Conservation (phyloP, 2,797 vertebrate species). For the Poliocrania exsul region DNA sequence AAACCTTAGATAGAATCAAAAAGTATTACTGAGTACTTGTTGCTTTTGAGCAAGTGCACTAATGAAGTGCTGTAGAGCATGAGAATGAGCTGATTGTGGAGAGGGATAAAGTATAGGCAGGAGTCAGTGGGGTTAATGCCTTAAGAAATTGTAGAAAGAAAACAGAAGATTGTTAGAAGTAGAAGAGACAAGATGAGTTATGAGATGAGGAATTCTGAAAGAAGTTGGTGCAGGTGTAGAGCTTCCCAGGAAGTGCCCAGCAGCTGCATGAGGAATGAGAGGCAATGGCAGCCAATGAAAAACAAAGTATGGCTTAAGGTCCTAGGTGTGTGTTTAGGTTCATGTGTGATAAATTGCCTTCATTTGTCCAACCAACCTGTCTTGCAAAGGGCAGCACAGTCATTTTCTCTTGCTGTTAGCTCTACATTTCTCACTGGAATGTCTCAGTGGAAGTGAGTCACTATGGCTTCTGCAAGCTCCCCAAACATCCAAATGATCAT, state of each 20-base stretch:
- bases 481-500: not conserved
- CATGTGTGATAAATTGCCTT: conserved; percentile 39
- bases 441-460: not conserved
- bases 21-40: not conserved
- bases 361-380: not conserved
- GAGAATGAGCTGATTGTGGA: not conserved
- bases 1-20: not conserved
- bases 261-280: not conserved
- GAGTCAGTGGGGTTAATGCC: not conserved
- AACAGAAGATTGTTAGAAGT: not conserved
- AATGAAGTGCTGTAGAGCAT: not conserved
- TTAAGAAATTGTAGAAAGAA: not conserved
- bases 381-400: not conserved
- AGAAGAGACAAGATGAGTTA: conserved; percentile 10
- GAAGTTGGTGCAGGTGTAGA: not conserved
- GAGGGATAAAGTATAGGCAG: not conserved
- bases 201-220: not conserved
- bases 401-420: not conserved
- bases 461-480: not conserved
- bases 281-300: not conserved
- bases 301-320: not conserved
- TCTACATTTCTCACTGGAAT: not conserved
- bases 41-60: not conserved
- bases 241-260: not conserved
- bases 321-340: not conserved